Conservation (phyloP, 1,140 invertebrate genomes). For the Ptiloglossa arizonensis region DNA sequence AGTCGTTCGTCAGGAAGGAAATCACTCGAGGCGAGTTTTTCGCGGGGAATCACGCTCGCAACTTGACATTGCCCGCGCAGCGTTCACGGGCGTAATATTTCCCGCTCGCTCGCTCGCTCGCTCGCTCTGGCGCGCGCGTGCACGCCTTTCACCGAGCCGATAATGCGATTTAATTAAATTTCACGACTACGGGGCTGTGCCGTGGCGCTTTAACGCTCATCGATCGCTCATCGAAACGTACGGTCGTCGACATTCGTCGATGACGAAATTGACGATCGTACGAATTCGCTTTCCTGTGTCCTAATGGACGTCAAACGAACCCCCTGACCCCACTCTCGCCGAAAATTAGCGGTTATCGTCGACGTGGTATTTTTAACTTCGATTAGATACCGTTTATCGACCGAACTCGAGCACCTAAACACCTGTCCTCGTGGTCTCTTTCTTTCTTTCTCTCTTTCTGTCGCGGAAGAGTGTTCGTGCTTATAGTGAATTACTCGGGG, state of each 20-base stretch:
- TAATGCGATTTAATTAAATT: conserved; percentile 28
- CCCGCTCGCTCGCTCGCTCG: too few species aligned
- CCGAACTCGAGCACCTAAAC: too few species aligned
- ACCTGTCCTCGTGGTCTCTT: too few species aligned
- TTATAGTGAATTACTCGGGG: too few species aligned
- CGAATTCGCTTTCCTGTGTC: not conserved
- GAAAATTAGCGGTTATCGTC: conserved; percentile 4
- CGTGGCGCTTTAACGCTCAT: not conserved
- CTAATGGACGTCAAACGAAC: not conserved
- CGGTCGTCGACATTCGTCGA: conserved; percentile 16
- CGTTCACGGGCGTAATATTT: conserved; percentile 19
- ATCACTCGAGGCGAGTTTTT: not conserved
- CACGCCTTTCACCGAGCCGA: conserved; percentile 8
- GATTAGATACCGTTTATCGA: conserved; percentile 17
- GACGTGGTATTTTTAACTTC: not conserved
- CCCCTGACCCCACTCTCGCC: too few species aligned
- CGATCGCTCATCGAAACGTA: not conserved
- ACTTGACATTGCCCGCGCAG: not conserved
- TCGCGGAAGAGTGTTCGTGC: too few species aligned
- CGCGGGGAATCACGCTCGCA: not conserved
- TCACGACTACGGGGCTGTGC: too few species aligned
- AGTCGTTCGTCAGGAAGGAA: not conserved
- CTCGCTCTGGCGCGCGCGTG: not conserved
- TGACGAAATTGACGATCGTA: not conserved
- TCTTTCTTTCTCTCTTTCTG: too few species aligned